Conservation (phyloP, 2,888 invertebrate genomes). For the Crioceris asparagi region DNA sequence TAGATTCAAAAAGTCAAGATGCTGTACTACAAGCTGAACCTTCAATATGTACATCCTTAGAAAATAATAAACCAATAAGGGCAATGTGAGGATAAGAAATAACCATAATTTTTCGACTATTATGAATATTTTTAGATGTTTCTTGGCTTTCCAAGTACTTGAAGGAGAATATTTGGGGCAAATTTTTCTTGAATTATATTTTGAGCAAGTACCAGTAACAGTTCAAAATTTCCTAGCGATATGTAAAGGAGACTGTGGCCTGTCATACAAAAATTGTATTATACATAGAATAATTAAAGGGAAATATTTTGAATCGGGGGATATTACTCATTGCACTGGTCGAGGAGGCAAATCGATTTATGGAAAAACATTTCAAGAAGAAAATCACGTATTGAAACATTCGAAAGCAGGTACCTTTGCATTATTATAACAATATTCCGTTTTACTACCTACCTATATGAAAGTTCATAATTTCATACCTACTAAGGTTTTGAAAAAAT, state of each 20-base stretch:
- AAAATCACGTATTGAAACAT: slow-evolving; percentile 39
- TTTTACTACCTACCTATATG: no score
- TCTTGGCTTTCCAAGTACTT: slow-evolving; percentile 33
- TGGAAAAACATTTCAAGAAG: slow-evolving; percentile 37
- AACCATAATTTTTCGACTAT: no score
- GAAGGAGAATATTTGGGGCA: slow-evolving; percentile 31
- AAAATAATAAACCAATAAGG: no score
- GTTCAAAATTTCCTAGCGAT: slow-evolving; percentile 36
- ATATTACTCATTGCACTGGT: slow-evolving; percentile 42
- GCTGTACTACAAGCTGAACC: slow-evolving; percentile 23
- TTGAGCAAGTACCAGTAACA: slow-evolving; percentile 35
- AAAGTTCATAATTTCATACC: no score
- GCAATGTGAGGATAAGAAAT: no score
- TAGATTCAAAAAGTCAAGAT: slow-evolving; percentile 26
- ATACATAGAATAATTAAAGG: slow-evolving; percentile 41
- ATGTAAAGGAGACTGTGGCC: slow-evolving; percentile 25
- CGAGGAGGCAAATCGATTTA: slow-evolving; percentile 42
- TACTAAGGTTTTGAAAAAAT: background rate
- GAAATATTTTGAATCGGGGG: slow-evolving; percentile 44
- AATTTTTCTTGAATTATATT: slow-evolving; percentile 35
- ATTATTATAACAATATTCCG: slow-evolving; percentile 1
- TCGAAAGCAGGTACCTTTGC: slow-evolving; percentile 38
- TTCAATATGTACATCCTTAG: slow-evolving; percentile 32
- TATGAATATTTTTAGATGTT: slow-evolving; percentile 29
- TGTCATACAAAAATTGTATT: slow-evolving; percentile 31